These are phyloP conservation scores for Stichodactyla mertensii DNA, from an alignment of 64 coral and sea anemone species.

Conservation along the genomic window DNA sequence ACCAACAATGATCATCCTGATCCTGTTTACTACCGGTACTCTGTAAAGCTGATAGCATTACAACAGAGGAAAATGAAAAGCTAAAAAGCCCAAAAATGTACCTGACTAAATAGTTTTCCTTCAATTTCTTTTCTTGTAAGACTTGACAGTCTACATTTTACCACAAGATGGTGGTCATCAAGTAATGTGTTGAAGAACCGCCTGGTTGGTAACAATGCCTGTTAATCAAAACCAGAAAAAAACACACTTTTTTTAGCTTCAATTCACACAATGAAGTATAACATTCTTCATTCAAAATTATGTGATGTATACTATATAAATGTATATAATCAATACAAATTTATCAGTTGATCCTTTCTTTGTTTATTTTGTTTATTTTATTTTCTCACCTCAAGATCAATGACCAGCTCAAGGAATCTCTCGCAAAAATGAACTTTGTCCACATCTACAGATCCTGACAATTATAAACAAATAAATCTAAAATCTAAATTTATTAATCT, in stretches of 20 bases:
- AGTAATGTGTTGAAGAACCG: slow-evolving; percentile 95
- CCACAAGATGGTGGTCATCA: slow-evolving; percentile 90
- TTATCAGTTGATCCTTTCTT: neutral
- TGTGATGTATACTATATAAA: too few species aligned
- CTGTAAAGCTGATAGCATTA: too few species aligned
- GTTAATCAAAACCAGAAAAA: neutral
- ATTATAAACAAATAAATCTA: neutral
- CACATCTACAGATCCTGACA: slow-evolving; percentile 59
- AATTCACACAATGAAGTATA: too few species aligned
- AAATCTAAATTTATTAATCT: neutral
- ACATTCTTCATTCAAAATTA: too few species aligned
- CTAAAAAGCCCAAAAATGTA: slow-evolving; percentile 6
- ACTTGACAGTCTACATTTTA: slow-evolving; percentile 76
- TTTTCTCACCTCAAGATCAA: slow-evolving; percentile 69
- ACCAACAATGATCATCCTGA: too few species aligned
- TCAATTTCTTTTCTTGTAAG: slow-evolving; percentile 72
- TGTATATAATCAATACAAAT: neutral
- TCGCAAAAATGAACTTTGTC: slow-evolving; percentile 90
- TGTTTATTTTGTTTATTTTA: neutral
- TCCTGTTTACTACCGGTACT: too few species aligned
- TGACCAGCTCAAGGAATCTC: slow-evolving; percentile 73
- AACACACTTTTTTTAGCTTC: neutral
- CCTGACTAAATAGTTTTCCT: slow-evolving; percentile 93
- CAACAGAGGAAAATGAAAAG: too few species aligned
- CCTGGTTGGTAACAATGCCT: slow-evolving; percentile 94